These are phyloP conservation scores for Setipinna tenuifilis DNA, from an alignment of 2,797 vertebrate species.

Conservation along the genomic window DNA sequence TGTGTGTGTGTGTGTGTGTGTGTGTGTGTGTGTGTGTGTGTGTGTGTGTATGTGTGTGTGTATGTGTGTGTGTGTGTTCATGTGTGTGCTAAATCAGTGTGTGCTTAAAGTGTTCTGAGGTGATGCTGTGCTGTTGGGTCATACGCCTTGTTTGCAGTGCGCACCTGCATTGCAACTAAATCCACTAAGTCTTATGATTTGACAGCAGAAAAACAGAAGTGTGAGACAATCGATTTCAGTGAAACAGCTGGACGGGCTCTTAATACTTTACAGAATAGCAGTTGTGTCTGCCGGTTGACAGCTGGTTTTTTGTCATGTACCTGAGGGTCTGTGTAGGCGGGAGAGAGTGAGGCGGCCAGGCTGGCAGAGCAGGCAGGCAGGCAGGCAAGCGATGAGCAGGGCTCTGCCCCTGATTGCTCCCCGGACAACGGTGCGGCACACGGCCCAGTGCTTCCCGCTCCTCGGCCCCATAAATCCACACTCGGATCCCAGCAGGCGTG, in stretches of 20 bases:
- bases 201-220: background rate
- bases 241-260: background rate
- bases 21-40: background rate
- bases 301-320: background rate
- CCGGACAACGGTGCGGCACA: background rate
- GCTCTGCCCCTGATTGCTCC: too few species aligned
- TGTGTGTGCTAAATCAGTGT: background rate
- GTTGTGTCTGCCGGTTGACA: background rate
- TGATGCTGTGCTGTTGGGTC: background rate
- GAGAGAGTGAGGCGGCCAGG: background rate
- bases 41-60: background rate
- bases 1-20: conserved; percentile 20
- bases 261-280: background rate
- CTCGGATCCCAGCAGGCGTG: conserved; percentile 44
- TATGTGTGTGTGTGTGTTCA: background rate
- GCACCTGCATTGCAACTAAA: background rate
- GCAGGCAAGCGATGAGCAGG: too few species aligned
- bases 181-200: background rate
- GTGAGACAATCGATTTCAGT: background rate
- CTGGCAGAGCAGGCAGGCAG: too few species aligned
- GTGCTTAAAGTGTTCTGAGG: background rate
- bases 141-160: background rate
- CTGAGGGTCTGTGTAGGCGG: background rate
- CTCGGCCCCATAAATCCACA: conserved; percentile 46
- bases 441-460: conserved; percentile 26